Percentiles rank a stretch among this genome's conserved stretches.
Evolutionary conservation across 2,113 vertebrate species (phyloP).

Genomic region (Corapipo altera): DNA sequence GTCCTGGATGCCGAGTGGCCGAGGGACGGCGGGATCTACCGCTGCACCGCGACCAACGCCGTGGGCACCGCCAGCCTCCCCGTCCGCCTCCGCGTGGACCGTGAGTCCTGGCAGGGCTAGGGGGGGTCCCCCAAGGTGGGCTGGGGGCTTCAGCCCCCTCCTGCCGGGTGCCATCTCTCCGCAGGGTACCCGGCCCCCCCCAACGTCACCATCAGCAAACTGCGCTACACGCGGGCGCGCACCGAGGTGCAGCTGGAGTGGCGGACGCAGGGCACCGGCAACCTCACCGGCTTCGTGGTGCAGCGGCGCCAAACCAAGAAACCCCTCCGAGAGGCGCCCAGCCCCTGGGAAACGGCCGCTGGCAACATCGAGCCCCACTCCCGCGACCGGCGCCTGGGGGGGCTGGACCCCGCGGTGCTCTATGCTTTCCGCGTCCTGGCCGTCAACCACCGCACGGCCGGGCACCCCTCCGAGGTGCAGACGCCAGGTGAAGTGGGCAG

Average conservation of each 20-base stretch:
- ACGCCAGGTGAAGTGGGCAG: constrained; percentile 83
- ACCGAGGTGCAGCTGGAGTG: constrained; percentile 87
- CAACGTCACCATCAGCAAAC: constrained; percentile 83
- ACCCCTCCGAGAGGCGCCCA: background rate
- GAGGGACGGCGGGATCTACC: constrained; percentile 80
- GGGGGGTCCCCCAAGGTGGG: fast-evolving
- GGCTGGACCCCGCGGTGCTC: constrained; percentile 76
- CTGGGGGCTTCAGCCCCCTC: fast-evolving
- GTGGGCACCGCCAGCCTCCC: constrained; percentile 81
- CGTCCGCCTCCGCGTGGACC: constrained; percentile 80
- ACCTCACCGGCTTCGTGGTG: constrained; percentile 84
- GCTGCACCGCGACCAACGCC: constrained; percentile 81
- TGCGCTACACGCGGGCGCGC: constrained; percentile 75
- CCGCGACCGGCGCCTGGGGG: constrained; percentile 74
- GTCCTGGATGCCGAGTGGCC: constrained; percentile 75
- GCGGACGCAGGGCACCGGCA: constrained; percentile 64
- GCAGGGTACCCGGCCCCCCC: constrained; percentile 85
- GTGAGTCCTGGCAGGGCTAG: constrained; percentile 59
- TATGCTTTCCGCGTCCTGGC: constrained; percentile 85
- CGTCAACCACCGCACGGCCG: constrained; percentile 85
- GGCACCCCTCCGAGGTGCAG: constrained; percentile 84
- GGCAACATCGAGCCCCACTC: constrained; percentile 76
- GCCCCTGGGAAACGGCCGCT: constrained; percentile 77
- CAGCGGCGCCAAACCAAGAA: constrained; percentile 74
- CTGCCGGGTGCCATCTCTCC: background rate